Evolutionary conservation across 2,888 invertebrate genomes (phyloP), one percentile per base, ranked within the genome.

Genomic region (Pandemis cinnamomeana): DNA sequence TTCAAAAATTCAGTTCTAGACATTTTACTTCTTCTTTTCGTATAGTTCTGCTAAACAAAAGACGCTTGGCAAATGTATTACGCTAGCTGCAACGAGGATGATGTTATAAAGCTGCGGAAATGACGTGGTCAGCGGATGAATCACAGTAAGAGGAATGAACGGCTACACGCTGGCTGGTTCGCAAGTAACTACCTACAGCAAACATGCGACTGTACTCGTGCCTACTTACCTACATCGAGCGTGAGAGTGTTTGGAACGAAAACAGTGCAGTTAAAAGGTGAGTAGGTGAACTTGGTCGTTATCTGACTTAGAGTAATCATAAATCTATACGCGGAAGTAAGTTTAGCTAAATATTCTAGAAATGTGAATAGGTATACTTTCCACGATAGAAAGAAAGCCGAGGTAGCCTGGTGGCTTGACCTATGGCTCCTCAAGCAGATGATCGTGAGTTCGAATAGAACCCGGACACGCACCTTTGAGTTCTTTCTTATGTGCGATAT

Each of bases 61-160:
- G 20, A 11, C 7, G 0, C 58, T 4, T 5, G 27, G 20, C 55
- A n/a, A 51, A n/a, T 20, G 5, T 20, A 20, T 6, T 15, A 7
- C 8, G n/a, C 4, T 11, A 27, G 11, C 11, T 58, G 58, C 58
- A 58, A 10, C 11, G 4, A 27, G 11, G 55, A 27, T 27, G 11
- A 58, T 27, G 27, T 58, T 58, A 67, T 58, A 13, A 44, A 60
- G 68, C 60, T 36, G 48, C 48, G 68, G 68, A 69, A 60, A 48
- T 69, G 60, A 69, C 61, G 68, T 61, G 66, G 68, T 60, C 48
- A 13, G 68, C 48, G 68, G 48, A 36, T 69, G 68, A 69, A 27
- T 58, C 67, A 68, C 64, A 20, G 48, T 48, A 48, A 64, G 27
- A 20, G 27, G 64, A 64, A 27, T 48, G 27, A 53, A 2, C 53